Percentiles rank a stretch among this genome's conserved stretches.
phyloP scores from a whole-genome alignment of 2,113 vertebrate species.

The Callithrix jacchus region DNA sequence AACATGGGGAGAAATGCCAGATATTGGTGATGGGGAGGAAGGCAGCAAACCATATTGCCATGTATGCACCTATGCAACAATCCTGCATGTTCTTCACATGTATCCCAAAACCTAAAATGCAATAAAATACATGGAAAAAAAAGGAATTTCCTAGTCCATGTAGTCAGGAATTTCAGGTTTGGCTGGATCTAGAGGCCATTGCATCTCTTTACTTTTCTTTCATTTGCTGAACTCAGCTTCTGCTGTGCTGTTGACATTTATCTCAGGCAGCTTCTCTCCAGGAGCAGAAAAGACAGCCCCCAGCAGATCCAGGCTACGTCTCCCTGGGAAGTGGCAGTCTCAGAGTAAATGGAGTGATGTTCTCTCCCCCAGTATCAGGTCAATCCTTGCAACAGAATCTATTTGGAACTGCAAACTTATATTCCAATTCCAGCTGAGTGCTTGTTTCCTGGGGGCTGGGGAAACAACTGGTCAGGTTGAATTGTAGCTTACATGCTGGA shows the following conservation, averaged over 20 bases:
- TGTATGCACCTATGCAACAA: no score
- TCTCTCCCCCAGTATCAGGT: neutral
- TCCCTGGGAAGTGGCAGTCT: neutral
- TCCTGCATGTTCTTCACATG: no score
- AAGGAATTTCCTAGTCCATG: neutral
- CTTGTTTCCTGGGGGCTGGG: neutral
- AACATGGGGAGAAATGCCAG: no score
- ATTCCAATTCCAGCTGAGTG: neutral
- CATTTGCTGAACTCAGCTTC: neutral
- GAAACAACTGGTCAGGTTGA: neutral
- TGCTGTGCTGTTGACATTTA: neutral
- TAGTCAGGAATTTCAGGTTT: neutral
- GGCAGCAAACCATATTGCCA: no score
- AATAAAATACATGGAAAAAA: no score
- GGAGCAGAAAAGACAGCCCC: neutral
- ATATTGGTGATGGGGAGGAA: no score
- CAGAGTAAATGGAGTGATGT: no score
- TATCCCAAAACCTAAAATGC: no score
- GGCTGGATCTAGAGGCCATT: neutral
- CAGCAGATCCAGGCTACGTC: no score
- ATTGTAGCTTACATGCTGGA: neutral
- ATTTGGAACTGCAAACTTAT: rapidly evolving
- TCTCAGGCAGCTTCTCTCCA: neutral
- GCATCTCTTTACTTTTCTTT: neutral
- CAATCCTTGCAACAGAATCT: neutral